Evolutionary conservation across 1,140 invertebrate genomes (phyloP).

Genomic region (Linepithema humile): DNA sequence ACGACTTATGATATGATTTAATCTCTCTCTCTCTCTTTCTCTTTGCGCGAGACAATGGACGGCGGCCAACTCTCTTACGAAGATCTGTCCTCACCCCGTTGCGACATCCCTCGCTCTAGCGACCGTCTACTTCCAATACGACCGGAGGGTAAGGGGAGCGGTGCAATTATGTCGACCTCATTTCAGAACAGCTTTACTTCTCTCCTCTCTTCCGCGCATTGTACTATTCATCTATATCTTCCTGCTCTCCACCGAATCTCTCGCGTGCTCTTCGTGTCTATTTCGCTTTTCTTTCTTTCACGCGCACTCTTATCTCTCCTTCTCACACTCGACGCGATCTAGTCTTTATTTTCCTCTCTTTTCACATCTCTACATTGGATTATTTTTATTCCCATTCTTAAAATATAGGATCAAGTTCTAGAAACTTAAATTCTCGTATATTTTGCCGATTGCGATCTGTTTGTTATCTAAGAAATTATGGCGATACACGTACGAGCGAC

Average conservation of each 20-base stretch:
- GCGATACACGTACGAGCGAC: neutral
- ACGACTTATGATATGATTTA: neutral
- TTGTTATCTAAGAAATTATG: constrained; percentile 7
- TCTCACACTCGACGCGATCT: neutral
- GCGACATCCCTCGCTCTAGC: neutral
- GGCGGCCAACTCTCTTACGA: constrained; percentile 71
- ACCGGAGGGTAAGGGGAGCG: constrained; percentile 40
- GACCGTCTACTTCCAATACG: constrained; percentile 46
- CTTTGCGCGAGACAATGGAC: constrained; percentile 81
- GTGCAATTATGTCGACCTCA: constrained; percentile 75
- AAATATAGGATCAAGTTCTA: neutral
- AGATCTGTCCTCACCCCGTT: neutral
- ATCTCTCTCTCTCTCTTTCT: too few species aligned
- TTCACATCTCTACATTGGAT: neutral
- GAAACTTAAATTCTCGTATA: neutral
- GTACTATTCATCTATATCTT: constrained; percentile 12
- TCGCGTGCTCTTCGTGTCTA: neutral
- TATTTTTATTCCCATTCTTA: neutral
- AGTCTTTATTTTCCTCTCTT: neutral
- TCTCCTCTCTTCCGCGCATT: constrained; percentile 41
- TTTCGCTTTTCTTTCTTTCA: neutral
- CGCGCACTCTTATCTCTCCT: neutral
- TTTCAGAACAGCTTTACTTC: constrained; percentile 69
- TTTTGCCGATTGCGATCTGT: neutral
- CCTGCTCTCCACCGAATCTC: neutral